Conservation (phyloP, 2,113 vertebrate genomes). For the Taurulus bubalis region DNA sequence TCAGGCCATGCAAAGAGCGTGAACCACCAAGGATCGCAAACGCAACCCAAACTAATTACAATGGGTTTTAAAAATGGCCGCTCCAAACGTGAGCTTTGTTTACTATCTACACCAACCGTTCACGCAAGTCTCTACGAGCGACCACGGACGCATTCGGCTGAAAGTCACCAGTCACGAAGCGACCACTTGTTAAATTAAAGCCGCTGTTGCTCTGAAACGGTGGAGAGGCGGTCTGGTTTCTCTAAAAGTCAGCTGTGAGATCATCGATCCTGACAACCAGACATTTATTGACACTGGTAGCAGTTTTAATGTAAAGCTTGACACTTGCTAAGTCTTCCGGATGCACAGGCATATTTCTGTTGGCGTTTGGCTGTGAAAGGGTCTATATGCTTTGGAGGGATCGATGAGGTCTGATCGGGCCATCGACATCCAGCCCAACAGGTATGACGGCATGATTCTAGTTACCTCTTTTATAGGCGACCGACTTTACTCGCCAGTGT, state of each 20-base stretch:
- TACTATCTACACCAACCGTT: neutral
- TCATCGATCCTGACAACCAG: neutral
- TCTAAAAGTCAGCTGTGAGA: neutral
- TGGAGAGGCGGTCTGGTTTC: too few species aligned
- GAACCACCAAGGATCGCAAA: neutral
- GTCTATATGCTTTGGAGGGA: neutral
- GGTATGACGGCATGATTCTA: neutral
- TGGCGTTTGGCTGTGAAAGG: neutral
- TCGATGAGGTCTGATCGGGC: neutral
- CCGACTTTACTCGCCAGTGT: neutral
- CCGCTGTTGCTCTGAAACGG: too few species aligned
- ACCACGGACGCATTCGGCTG: neutral
- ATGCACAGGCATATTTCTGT: neutral
- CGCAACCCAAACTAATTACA: neutral
- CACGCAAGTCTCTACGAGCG: too few species aligned
- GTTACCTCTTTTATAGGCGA: neutral
- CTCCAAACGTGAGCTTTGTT: neutral
- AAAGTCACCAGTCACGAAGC: neutral
- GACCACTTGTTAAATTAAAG: neutral
- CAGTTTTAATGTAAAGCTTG: neutral
- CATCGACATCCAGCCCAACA: neutral
- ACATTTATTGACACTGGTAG: neutral
- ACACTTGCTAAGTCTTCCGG: neutral
- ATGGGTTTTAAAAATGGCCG: too few species aligned
- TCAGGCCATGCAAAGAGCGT: neutral